Conservation (phyloP, 2,797 vertebrate species). For the Pangasius sanitwongsei region DNA sequence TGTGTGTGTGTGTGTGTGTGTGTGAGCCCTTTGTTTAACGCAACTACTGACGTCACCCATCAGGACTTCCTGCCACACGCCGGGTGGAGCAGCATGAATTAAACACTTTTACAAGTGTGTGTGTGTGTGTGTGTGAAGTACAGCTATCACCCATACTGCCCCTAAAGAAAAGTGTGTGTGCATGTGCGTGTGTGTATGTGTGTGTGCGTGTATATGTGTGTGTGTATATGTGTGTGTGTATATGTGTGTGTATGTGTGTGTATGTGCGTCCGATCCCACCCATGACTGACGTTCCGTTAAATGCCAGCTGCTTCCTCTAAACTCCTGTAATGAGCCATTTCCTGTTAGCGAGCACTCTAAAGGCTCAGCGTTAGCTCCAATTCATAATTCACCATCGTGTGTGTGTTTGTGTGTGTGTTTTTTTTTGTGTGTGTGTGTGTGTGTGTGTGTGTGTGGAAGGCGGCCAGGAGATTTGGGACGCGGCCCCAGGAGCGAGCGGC, state of each 20-base stretch:
- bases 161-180: not conserved
- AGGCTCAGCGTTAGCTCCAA: slow-evolving; percentile 42
- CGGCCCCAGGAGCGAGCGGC: not conserved
- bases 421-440: not conserved
- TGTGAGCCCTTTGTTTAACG: not conserved
- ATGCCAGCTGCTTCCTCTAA: slow-evolving; percentile 39
- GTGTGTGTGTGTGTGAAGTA: slow-evolving; percentile 2
- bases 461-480: slow-evolving; percentile 6
- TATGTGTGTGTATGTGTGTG: not conserved
- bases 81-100: slow-evolving; percentile 16
- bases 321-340: slow-evolving; percentile 36
- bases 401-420: not conserved
- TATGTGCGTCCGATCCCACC: not conserved
- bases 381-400: slow-evolving; percentile 35
- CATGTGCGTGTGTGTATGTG: not conserved
- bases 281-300: slow-evolving; percentile 23
- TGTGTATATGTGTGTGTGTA: not conserved
- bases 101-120: slow-evolving; percentile 8
- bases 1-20: not conserved
- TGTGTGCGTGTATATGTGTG: not conserved
- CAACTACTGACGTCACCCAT: not conserved
- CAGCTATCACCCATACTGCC: not conserved
- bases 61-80: slow-evolving; percentile 12
- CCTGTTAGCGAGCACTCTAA: slow-evolving; percentile 5
- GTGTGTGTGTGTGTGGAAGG: slow-evolving; percentile 6